Conservation (phyloP, 2,113 vertebrate genomes). For the Greenwoodochromis staneri region DNA sequence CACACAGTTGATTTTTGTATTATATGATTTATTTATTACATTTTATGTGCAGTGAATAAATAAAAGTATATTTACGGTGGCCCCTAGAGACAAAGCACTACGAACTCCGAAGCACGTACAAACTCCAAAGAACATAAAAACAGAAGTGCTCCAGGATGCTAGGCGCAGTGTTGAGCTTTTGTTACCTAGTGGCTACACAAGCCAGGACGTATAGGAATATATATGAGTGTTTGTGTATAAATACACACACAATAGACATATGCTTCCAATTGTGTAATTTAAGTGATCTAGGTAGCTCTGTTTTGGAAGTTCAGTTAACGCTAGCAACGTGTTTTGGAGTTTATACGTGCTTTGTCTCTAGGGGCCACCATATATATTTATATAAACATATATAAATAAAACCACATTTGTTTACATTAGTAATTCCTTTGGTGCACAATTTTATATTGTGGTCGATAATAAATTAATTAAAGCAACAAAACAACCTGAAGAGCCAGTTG, state of each 20-base stretch:
- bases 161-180: background rate
- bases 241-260: background rate
- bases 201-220: background rate
- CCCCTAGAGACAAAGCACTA: too few relatives aligned
- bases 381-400: background rate
- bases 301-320: background rate
- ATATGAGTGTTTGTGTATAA: background rate
- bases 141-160: background rate
- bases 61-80: too few relatives aligned
- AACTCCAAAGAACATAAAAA: background rate
- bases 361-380: background rate
- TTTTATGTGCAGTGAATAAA: too few relatives aligned
- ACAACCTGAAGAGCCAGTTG: background rate
- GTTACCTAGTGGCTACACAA: background rate
- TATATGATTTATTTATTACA: too few relatives aligned
- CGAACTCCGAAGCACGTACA: background rate
- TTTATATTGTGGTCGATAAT: background rate
- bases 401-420: background rate
- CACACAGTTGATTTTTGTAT: too few relatives aligned
- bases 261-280: background rate
- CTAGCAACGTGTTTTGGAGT: background rate
- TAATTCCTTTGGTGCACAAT: background rate
- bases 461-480: background rate
- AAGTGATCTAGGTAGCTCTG: background rate
- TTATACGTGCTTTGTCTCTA: background rate